Percentiles rank a stretch among this genome's conserved stretches.
These are phyloP conservation scores for Porites divaricata DNA, from an alignment of 92 coral and sea anemone species.

Conservation along the genomic window DNA sequence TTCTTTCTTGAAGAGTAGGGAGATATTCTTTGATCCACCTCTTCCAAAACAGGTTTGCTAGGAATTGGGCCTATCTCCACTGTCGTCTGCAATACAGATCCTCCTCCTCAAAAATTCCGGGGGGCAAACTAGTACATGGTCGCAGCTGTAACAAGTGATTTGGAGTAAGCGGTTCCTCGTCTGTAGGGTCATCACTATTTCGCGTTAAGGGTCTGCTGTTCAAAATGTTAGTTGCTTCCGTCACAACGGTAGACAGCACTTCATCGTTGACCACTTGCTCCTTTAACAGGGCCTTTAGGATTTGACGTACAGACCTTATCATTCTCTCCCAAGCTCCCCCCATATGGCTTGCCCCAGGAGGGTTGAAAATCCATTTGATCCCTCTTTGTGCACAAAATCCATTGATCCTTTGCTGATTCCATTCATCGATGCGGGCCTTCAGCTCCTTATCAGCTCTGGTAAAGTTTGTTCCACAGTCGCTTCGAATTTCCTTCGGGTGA, in stretches of 20 bases:
- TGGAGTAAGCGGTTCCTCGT: conserved; percentile 51
- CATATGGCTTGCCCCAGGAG: conserved; percentile 57
- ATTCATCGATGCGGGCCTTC: conserved; percentile 6
- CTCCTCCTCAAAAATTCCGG: conserved; percentile 50
- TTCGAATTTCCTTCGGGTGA: conserved; percentile 19
- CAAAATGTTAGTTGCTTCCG: conserved; percentile 59
- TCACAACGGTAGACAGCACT: conserved; percentile 57
- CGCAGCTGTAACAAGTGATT: conserved; percentile 71
- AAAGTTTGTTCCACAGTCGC: conserved; percentile 50
- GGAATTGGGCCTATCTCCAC: conserved; percentile 40
- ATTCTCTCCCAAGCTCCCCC: conserved; percentile 54
- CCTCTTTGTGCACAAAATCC: conserved; percentile 27
- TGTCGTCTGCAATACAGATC: conserved; percentile 54
- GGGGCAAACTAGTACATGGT: conserved; percentile 53
- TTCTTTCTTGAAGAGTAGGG: conserved; percentile 29
- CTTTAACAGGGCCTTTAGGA: conserved; percentile 45
- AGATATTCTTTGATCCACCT: conserved; percentile 45
- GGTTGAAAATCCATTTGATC: conserved; percentile 46
- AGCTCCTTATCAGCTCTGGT: conserved; percentile 26
- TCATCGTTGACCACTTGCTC: conserved; percentile 61
- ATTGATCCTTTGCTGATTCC: conserved; percentile 29
- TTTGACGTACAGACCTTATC: conserved; percentile 54
- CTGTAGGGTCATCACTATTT: conserved; percentile 53
- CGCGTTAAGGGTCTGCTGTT: conserved; percentile 59
- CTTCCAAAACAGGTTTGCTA: conserved; percentile 45